Base-by-base conservation (phyloP, 2,113 vertebrate species). In the Arothron firmamentum region DNA sequence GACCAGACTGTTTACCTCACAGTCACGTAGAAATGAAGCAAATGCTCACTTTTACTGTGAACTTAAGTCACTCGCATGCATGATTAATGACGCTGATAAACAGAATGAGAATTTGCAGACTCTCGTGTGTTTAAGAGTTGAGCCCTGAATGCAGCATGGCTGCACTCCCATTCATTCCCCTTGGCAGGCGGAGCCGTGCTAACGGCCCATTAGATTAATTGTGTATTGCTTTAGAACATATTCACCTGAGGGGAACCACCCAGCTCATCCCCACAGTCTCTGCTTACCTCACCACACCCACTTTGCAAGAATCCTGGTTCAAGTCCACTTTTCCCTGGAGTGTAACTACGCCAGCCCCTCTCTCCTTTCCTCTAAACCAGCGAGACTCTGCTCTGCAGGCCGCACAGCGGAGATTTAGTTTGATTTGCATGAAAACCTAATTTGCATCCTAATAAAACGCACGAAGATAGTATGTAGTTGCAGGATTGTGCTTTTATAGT, bases 241-340 rank as follows among this genome's bases (percentile, higher is more conserved):
- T 38, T 52, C 49, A 46, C n/a, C 69, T 70, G 62, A 51, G 31
- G 79, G 70, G 77, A 81, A 52, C 47, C 55, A 69, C 83, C 58
- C 15, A 59, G 20, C 50, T 76, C 69, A 65, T 74, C 46, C 59
- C 53, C 66, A 67, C 28, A 31, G 6, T 31, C 28, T 79, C 81
- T 85, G 83, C 23, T 78, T 85, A 85, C 51, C 80, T 81, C 85
- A 82, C 87, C 68, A 55, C 70, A 67, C 25, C 59, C 34, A 71
- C 49, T 38, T 46, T 18, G 11, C 21, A 23, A 23, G 21, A 23
- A 23, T 23, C 21, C 21, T 2, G 21, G 21, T 23, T 23, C 21
- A 23, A 23, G 57, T 62, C 74, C 55, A 62, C 41, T 47, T 77
- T 51, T 28, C 58, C 31, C 66, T 61, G 2, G 42, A 80, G 71